phyloP scores from a whole-genome alignment of 2,888 invertebrate genomes.

The Bugulina stolonifera region DNA sequence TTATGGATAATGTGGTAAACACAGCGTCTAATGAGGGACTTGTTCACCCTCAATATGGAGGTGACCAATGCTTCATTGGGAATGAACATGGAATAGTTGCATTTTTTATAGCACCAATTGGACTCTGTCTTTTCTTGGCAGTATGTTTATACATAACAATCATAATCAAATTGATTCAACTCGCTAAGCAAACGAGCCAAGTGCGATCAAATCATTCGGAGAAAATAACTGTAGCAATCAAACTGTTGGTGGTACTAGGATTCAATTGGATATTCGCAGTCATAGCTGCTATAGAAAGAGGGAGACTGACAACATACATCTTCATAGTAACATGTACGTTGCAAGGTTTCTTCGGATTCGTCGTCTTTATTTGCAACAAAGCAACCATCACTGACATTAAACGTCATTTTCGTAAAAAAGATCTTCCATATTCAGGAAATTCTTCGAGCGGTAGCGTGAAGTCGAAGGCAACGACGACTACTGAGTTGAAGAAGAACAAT shows the following conservation, averaged over 20 bases:
- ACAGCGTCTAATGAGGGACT: not conserved
- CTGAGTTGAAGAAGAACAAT: not conserved
- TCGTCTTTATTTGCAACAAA: conserved; percentile 10
- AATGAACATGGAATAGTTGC: not conserved
- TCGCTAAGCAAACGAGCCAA: not conserved
- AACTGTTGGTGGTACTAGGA: conserved; percentile 19
- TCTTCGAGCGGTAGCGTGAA: not conserved
- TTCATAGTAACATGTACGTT: conserved; percentile 19
- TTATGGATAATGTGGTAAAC: not conserved
- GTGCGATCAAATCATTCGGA: conserved; percentile 15
- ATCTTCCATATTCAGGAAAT: not conserved
- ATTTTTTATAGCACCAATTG: conserved; percentile 14
- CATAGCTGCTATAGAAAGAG: not conserved
- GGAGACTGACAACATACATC: not conserved
- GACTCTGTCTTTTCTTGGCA: not conserved
- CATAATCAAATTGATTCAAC: not conserved
- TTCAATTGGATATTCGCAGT: conserved; percentile 22
- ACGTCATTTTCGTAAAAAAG: not conserved
- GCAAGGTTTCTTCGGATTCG: conserved; percentile 20
- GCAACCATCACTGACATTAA: conserved; percentile 3
- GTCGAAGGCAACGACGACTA: not conserved
- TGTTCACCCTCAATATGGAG: not conserved
- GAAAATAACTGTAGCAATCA: conserved; percentile 18
- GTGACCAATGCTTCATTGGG: not conserved
- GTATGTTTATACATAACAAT: not conserved